Conservation (phyloP, 2,797 vertebrate genomes). For the Eurystomus glaucurus region DNA sequence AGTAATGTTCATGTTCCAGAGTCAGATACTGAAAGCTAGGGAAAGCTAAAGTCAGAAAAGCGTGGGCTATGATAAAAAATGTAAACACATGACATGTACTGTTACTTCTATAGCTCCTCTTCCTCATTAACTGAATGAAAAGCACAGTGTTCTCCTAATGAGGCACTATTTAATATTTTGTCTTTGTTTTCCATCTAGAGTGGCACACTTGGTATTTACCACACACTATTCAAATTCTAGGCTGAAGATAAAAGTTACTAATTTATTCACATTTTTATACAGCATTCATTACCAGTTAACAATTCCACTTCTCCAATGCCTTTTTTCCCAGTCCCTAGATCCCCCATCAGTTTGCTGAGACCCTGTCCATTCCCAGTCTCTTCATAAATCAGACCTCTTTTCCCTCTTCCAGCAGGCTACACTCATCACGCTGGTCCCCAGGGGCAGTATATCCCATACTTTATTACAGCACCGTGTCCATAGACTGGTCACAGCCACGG, state of each 20-base stretch:
- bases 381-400: neutral
- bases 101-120: neutral
- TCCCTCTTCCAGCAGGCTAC: neutral
- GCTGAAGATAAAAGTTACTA: neutral
- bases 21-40: neutral
- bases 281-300: neutral
- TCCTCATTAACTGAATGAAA: conserved; percentile 11
- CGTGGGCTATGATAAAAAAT: neutral
- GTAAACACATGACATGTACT: neutral
- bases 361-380: neutral
- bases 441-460: neutral
- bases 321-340: neutral
- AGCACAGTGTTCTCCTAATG: conserved; percentile 6
- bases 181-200: neutral
- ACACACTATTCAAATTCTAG: neutral
- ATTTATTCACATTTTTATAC: neutral
- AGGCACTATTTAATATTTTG: neutral
- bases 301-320: neutral
- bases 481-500: neutral
- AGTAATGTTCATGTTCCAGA: neutral
- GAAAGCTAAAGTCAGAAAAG: neutral
- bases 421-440: neutral
- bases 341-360: neutral
- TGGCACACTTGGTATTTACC: neutral
- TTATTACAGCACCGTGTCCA: neutral